Evolutionary conservation across 1,140 invertebrate genomes (phyloP).

Genomic region (Zelostemma sp.): DNA sequence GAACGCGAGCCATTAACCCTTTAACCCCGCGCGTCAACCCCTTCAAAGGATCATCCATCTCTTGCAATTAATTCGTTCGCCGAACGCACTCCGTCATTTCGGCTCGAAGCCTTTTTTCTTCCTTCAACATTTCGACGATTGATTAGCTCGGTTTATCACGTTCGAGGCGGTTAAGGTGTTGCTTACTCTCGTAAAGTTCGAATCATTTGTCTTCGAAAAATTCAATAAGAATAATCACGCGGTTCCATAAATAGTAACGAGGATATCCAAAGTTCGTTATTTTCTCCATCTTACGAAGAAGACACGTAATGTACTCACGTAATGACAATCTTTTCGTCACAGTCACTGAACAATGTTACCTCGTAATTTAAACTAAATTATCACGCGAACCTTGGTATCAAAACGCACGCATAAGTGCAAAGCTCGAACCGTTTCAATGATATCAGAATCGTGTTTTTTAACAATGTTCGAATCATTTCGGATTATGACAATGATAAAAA

Average conservation of each 20-base stretch:
- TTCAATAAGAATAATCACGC: too few species aligned
- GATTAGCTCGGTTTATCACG: conserved; percentile 18
- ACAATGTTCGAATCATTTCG: too few species aligned
- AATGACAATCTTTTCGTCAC: neutral
- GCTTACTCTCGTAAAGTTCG: too few species aligned
- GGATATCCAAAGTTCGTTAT: too few species aligned
- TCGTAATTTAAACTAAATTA: conserved; percentile 4
- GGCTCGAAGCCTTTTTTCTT: conserved; percentile 25
- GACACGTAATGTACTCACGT: neutral
- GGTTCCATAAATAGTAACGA: too few species aligned
- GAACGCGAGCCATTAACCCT: conserved; percentile 50
- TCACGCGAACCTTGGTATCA: neutral
- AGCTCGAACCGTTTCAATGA: too few species aligned
- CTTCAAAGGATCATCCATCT: conserved; percentile 31
- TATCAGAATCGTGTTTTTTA: too few species aligned
- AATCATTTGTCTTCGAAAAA: too few species aligned
- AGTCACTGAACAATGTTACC: conserved; percentile 5
- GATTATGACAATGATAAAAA: too few species aligned
- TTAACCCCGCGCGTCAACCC: conserved; percentile 44
- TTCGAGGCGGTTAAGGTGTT: too few species aligned
- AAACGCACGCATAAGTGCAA: conserved; percentile 3
- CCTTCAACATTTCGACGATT: conserved; percentile 25
- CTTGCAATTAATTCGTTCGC: conserved; percentile 41
- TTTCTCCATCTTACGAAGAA: too few species aligned
- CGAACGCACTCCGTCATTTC: conserved; percentile 30